Evolutionary conservation across 2,888 invertebrate species (phyloP).

Genomic region (Campopleginae sp.): DNA sequence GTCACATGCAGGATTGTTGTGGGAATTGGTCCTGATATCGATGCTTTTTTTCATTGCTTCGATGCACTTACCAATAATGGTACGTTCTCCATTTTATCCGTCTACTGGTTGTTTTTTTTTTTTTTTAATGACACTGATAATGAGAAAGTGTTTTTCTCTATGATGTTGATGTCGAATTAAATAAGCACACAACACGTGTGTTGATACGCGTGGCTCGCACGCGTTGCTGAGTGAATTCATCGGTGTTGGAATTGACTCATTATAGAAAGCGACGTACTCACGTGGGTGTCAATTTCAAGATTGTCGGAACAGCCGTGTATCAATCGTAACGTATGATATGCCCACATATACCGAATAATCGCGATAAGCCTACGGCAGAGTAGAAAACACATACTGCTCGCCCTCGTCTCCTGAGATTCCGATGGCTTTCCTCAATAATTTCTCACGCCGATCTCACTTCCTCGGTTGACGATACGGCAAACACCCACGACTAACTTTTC

Average conservation of each 20-base stretch:
- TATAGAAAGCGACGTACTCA: slow-evolving; percentile 16
- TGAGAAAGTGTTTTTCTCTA: background rate
- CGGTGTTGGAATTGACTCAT: slow-evolving; percentile 15
- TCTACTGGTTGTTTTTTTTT: too few species aligned
- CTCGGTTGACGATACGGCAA: slow-evolving; percentile 39
- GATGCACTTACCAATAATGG: background rate
- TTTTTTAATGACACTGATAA: background rate
- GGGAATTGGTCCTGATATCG: background rate
- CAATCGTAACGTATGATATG: slow-evolving; percentile 14
- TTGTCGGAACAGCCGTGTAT: slow-evolving; percentile 17
- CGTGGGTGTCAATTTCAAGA: slow-evolving; percentile 25
- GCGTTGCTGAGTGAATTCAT: slow-evolving; percentile 1
- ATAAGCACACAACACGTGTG: slow-evolving; percentile 3
- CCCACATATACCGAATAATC: slow-evolving; percentile 48
- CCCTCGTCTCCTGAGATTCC: slow-evolving; percentile 24
- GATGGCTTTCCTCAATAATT: slow-evolving; percentile 7
- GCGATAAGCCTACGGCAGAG: slow-evolving; percentile 63
- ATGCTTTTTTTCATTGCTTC: background rate
- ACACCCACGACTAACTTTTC: slow-evolving; percentile 44
- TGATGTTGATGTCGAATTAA: background rate
- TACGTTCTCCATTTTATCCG: too few species aligned
- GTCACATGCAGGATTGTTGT: background rate
- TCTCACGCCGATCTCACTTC: slow-evolving; percentile 15
- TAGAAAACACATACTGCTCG: background rate
- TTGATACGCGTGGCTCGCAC: background rate